These are phyloP conservation scores for Anneissia japonica DNA, from an alignment of 35 echinoderm and acorn worm species.

Conservation along the genomic window DNA sequence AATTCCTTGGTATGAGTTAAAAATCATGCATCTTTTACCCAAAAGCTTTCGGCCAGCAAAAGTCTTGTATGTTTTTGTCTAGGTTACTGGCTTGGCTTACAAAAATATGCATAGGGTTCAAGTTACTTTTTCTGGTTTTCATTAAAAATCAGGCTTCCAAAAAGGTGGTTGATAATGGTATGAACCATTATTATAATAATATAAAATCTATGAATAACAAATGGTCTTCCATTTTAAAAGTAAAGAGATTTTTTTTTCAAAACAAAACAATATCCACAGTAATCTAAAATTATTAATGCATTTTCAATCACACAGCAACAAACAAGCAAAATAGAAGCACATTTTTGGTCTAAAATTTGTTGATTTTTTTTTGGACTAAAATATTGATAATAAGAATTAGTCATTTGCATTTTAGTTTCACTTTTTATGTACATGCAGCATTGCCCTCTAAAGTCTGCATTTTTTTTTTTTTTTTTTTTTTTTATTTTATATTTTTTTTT, in stretches of 20 bases:
- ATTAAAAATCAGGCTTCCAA: no score
- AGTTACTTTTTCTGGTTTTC: neutral
- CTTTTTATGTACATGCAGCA: neutral
- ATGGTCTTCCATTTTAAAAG: neutral
- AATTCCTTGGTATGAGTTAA: neutral
- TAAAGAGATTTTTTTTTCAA: neutral
- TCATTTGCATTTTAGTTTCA: neutral
- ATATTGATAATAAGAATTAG: no score
- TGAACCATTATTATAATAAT: neutral
- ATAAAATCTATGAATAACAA: neutral
- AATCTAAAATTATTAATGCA: neutral
- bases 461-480: no score
- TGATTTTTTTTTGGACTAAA: no score
- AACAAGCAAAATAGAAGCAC: neutral
- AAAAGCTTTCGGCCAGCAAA: neutral
- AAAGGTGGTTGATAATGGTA: neutral
- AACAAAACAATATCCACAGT: neutral
- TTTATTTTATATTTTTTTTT: no score
- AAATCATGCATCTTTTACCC: neutral
- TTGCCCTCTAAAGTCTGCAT: neutral
- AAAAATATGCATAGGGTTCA: neutral
- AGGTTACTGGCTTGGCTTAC: neutral
- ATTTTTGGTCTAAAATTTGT: neutral
- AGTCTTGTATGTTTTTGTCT: no score
- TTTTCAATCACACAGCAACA: constrained; percentile 1